phyloP scores from a whole-genome alignment of 2,888 invertebrate genomes.

The Meiosimyza platycephala region DNA sequence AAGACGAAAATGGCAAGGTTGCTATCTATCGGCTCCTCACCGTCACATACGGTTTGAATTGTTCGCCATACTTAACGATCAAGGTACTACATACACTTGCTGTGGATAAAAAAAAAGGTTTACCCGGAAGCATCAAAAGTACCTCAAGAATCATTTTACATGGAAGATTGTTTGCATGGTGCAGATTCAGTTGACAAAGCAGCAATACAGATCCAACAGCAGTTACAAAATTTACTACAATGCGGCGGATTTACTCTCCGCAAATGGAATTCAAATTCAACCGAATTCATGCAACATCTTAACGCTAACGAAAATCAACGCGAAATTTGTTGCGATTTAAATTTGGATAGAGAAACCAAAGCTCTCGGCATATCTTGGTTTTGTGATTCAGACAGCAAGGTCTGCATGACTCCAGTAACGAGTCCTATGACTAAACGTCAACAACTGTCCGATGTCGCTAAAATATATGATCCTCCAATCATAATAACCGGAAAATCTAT shows the following conservation, averaged over 20 bases:
- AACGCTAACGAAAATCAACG: too few relatives aligned
- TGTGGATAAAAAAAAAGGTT: conserved; percentile 27
- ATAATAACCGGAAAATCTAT: conserved; percentile 2
- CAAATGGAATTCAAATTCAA: conserved; percentile 20
- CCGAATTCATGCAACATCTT: too few relatives aligned
- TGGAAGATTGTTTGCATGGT: conserved; percentile 41
- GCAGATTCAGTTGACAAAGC: conserved; percentile 26
- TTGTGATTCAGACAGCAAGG: conserved; percentile 31
- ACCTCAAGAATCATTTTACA: conserved; percentile 37
- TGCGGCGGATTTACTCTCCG: conserved; percentile 33
- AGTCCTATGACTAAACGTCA: conserved; percentile 36
- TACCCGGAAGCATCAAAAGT: conserved; percentile 38
- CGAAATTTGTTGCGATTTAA: conserved; percentile 8
- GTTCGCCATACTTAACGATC: conserved; percentile 39
- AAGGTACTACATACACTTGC: conserved; percentile 40
- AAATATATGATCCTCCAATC: conserved; percentile 20
- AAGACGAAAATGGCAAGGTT: conserved; percentile 17
- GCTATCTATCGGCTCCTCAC: conserved; percentile 35
- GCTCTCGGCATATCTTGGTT: conserved; percentile 36
- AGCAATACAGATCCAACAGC: conserved; percentile 12
- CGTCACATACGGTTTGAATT: conserved; percentile 40
- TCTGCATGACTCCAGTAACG: conserved; percentile 12
- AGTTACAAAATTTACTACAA: conserved; percentile 29
- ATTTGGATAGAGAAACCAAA: conserved; percentile 32
- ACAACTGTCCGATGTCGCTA: conserved; percentile 34